phyloP scores from a whole-genome alignment of 2,113 vertebrate genomes.

The Sigmodon hispidus region DNA sequence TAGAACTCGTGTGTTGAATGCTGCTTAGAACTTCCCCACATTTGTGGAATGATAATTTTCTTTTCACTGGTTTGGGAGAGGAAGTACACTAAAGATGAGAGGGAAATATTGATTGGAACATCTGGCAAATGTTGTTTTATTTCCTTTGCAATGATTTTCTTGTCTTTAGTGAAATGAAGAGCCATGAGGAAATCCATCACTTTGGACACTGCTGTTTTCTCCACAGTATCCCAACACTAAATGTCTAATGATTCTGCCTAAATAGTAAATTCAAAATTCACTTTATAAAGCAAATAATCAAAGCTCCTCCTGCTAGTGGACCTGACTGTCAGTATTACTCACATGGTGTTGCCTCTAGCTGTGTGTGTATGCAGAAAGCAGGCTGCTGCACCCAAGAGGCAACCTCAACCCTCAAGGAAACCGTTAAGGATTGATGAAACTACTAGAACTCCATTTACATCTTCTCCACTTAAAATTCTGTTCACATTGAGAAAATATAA shows the following conservation, averaged over 20 bases:
- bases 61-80: neutral
- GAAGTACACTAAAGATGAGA: neutral
- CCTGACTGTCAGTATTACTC: neutral
- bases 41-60: conserved; percentile 50
- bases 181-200: conserved; percentile 19
- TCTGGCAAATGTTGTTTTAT: conserved; percentile 37
- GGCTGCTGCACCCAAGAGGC: neutral
- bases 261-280: neutral
- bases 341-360: neutral
- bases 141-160: conserved; percentile 47
- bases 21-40: neutral
- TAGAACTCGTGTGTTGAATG: neutral
- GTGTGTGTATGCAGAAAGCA: neutral
- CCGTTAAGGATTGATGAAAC: neutral
- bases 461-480: conserved; percentile 52
- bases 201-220: conserved; percentile 13
- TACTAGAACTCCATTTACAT: neutral
- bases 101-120: conserved; percentile 44
- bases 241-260: neutral
- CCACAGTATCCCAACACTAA: neutral
- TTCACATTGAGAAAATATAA: conserved; percentile 19
- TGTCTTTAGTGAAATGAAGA: conserved; percentile 43
- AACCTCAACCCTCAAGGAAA: neutral
- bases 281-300: neutral
- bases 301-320: neutral